These are phyloP conservation scores for Threskiornis aethiopicus DNA, from an alignment of 2,797 vertebrate genomes.

Conservation along the genomic window DNA sequence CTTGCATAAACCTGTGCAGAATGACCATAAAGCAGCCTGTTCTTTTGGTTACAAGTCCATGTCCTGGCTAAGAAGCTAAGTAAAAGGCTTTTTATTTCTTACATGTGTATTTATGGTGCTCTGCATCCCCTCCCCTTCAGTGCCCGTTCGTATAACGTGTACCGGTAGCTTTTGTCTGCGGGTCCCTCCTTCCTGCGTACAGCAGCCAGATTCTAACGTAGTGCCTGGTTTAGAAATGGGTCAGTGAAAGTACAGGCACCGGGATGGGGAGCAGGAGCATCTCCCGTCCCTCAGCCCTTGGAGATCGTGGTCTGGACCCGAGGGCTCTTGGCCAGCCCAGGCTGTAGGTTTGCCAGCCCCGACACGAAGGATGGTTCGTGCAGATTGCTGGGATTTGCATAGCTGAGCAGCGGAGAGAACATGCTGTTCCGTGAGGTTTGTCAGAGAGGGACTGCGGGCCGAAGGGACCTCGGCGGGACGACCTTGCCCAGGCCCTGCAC, in stretches of 20 bases:
- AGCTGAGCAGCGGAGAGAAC: neutral
- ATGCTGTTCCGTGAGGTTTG: neutral
- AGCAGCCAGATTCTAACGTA: fast-evolving
- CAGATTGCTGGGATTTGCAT: constrained; percentile 14
- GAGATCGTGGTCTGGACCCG: fast-evolving
- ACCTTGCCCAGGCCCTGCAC: neutral
- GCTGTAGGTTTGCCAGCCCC: neutral
- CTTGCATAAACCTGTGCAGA: neutral
- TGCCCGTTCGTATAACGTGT: fast-evolving
- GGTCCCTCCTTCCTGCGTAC: neutral
- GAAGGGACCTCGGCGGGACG: neutral
- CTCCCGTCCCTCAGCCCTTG: neutral
- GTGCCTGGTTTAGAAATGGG: neutral
- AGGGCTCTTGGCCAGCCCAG: neutral
- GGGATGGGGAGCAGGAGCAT: neutral
- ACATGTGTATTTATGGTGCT: neutral
- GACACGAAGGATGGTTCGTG: neutral
- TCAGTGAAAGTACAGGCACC: neutral
- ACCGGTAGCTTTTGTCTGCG: neutral
- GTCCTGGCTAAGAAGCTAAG: neutral
- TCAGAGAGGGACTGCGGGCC: neutral
- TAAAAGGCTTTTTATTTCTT: neutral
- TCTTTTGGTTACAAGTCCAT: fast-evolving
- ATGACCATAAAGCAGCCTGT: neutral
- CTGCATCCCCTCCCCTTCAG: neutral